These are phyloP conservation scores for Ophiodon elongatus DNA, from an alignment of 2,113 vertebrate genomes.

Conservation along the genomic window DNA sequence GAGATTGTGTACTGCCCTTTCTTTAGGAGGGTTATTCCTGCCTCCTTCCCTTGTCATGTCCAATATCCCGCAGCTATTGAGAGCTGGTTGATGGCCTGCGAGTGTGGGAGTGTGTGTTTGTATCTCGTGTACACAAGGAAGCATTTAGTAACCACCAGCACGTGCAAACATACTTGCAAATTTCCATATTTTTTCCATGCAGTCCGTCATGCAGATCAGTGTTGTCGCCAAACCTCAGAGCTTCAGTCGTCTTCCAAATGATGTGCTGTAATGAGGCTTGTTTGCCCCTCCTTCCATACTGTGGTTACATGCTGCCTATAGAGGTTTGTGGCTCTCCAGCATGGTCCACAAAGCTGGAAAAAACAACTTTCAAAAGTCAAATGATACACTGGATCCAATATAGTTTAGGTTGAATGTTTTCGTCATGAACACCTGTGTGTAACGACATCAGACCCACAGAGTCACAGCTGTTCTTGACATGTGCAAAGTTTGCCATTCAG, in stretches of 20 bases:
- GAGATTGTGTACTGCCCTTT: constrained; percentile 47
- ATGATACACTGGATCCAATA: neutral
- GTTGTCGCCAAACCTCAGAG: constrained; percentile 47
- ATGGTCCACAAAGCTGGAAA: constrained; percentile 22
- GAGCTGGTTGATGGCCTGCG: constrained; percentile 24
- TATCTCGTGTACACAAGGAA: constrained; percentile 19
- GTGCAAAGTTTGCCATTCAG: constrained; percentile 17
- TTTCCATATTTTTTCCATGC: constrained; percentile 34
- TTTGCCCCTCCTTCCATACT: constrained; percentile 29
- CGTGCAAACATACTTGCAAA: constrained; percentile 2
- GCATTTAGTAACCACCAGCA: constrained; percentile 48
- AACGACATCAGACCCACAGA: neutral
- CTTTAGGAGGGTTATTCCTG: constrained; percentile 10
- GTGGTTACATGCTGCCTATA: constrained; percentile 12
- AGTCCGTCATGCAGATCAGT: constrained; percentile 23
- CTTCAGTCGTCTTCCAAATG: constrained; percentile 24
- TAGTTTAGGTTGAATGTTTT: neutral
- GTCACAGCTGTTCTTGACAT: constrained; percentile 22
- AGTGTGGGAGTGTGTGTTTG: constrained; percentile 33
- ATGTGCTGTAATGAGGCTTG: constrained; percentile 47
- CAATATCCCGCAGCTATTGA: constrained; percentile 39
- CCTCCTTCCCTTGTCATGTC: constrained; percentile 48
- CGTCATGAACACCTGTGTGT: neutral
- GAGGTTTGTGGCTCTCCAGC: constrained; percentile 28
- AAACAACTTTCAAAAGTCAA: neutral